A percentile compares a stretch with the other conserved stretches of the same genome.
Conservation (phyloP, 2,113 vertebrate genomes). For the Aspidoscelis tigris region DNA sequence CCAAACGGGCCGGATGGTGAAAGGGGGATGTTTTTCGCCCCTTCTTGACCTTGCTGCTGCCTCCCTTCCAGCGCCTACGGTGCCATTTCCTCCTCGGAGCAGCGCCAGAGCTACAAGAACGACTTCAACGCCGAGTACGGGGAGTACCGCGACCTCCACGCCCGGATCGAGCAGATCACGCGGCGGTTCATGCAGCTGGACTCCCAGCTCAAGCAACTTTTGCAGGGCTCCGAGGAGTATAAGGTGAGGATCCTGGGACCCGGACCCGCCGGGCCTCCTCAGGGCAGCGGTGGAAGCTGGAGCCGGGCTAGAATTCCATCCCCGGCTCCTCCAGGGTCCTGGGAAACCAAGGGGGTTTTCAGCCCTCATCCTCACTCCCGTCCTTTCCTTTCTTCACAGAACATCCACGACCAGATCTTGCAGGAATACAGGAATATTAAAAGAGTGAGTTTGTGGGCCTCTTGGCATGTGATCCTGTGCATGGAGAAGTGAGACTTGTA, state of each 20-base stretch:
- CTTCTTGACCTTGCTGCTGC: background rate
- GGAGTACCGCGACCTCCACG: conserved; percentile 92
- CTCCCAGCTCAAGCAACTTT: conserved; percentile 90
- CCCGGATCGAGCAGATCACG: conserved; percentile 93
- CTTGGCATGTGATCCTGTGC: no score
- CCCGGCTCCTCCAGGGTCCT: no score
- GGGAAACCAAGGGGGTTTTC: no score
- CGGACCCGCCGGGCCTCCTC: no score
- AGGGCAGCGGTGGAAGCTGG: no score
- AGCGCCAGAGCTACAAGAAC: conserved; percentile 95
- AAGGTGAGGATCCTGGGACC: conserved; percentile 78
- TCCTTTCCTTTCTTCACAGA: conserved; percentile 71
- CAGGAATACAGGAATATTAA: conserved; percentile 98
- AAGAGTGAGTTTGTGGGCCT: conserved; percentile 79
- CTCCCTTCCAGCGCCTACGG: conserved; percentile 85
- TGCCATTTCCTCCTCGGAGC: conserved; percentile 88
- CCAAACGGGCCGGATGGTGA: no score
- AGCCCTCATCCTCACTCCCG: background rate
- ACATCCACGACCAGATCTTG: conserved; percentile 96
- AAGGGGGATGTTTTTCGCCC: background rate
- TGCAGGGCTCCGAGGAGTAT: conserved; percentile 92
- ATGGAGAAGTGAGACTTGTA: no score
- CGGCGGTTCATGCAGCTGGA: conserved; percentile 93
- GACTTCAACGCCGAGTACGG: conserved; percentile 96
- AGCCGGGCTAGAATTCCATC: background rate